A percentile compares a stretch with the other conserved stretches of the same genome.
These are phyloP conservation scores for Tetragnatha versicolor DNA, from an alignment of 1,140 invertebrate species.

Conservation along the genomic window DNA sequence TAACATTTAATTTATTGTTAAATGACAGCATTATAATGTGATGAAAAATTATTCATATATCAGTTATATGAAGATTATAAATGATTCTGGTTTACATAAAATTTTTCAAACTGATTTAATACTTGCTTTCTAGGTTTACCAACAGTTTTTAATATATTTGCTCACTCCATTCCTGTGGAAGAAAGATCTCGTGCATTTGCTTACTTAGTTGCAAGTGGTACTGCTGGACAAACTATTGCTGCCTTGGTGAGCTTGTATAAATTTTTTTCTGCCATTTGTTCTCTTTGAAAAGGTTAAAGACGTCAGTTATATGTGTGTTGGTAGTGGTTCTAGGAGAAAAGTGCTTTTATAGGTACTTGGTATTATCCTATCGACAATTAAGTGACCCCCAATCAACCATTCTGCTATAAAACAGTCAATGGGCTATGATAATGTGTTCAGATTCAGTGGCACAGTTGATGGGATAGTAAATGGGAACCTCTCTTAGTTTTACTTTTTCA, in stretches of 20 bases:
- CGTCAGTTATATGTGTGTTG: too few relatives aligned
- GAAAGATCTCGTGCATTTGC: conserved; percentile 79
- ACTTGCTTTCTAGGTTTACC: conserved; percentile 72
- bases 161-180: conserved; percentile 76
- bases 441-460: too few relatives aligned
- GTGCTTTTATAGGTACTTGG: too few relatives aligned
- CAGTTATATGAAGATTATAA: neutral
- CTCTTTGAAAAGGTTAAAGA: conserved; percentile 36
- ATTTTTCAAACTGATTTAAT: conserved; percentile 8
- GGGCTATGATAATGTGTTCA: too few relatives aligned
- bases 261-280: neutral
- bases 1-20: neutral
- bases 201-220: conserved; percentile 77
- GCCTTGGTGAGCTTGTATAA: conserved; percentile 70
- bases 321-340: too few relatives aligned
- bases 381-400: too few relatives aligned
- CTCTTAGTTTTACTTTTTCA: too few relatives aligned
- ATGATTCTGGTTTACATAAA: neutral
- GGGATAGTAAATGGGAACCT: too few relatives aligned
- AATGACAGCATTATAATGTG: neutral
- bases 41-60: neutral
- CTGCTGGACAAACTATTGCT: conserved; percentile 79
- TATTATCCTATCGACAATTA: too few relatives aligned
- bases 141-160: conserved; percentile 82
- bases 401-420: too few relatives aligned